Evolutionary conservation across 2,797 vertebrate species (phyloP).

Genomic region (Presbytis comata): DNA sequence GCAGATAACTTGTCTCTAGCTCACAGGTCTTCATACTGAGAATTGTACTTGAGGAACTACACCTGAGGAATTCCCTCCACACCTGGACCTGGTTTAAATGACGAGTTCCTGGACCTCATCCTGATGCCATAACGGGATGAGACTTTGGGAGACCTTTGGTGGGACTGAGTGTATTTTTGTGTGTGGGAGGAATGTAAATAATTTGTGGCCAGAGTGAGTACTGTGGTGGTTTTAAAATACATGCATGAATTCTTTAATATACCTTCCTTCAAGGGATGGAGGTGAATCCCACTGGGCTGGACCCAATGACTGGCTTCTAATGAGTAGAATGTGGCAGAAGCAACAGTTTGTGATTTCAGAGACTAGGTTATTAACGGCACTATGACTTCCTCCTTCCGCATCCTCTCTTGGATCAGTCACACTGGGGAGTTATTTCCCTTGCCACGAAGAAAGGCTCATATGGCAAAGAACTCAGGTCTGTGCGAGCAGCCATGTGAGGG

Average conservation of each 20-base stretch:
- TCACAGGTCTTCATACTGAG: background rate
- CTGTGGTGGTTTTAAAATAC: background rate
- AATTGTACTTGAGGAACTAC: background rate
- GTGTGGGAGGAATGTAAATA: background rate
- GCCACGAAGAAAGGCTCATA: background rate
- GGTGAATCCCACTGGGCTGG: background rate
- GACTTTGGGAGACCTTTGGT: background rate
- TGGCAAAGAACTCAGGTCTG: background rate
- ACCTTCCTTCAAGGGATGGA: background rate
- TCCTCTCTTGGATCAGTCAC: background rate
- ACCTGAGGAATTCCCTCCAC: background rate
- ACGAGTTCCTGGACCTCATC: background rate
- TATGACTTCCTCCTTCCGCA: background rate
- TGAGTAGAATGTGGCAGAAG: background rate
- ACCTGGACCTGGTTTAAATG: background rate
- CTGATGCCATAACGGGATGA: background rate
- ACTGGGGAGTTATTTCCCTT: background rate
- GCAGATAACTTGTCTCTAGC: background rate
- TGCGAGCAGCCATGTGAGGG: background rate
- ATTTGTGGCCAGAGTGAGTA: background rate
- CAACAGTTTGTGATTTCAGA: background rate
- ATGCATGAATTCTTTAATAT: background rate
- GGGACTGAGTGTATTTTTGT: background rate
- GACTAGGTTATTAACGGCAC: background rate
- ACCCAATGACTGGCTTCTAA: background rate